These are phyloP conservation scores for Phalloptychus januarius DNA, from an alignment of 2,797 vertebrate genomes.

Conservation along the genomic window DNA sequence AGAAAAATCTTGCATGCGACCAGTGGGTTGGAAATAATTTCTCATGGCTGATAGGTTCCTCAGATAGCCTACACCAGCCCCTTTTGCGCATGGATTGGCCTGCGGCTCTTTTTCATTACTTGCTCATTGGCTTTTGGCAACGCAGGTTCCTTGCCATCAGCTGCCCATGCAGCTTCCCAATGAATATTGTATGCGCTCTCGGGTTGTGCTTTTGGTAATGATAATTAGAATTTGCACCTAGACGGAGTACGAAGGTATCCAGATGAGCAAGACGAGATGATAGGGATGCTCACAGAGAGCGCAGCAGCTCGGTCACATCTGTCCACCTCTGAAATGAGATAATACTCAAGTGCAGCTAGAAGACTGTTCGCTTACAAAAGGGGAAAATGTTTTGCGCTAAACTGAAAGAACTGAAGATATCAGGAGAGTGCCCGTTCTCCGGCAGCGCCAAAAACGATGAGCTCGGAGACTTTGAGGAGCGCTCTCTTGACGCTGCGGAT, in stretches of 20 bases:
- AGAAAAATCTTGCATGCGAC: constrained; percentile 54
- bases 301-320: constrained; percentile 56
- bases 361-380: constrained; percentile 8
- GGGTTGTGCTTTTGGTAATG: constrained; percentile 52
- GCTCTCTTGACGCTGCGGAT: constrained; percentile 68
- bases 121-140: constrained; percentile 77
- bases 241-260: constrained; percentile 36
- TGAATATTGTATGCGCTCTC: constrained; percentile 71
- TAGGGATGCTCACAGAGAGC: constrained; percentile 63
- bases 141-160: constrained; percentile 64
- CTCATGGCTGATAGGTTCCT: constrained; percentile 74
- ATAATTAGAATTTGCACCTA: constrained; percentile 57
- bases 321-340: constrained; percentile 59
- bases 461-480: constrained; percentile 81
- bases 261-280: constrained; percentile 62
- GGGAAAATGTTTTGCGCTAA: constrained; percentile 95
- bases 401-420: constrained; percentile 94
- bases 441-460: constrained; percentile 80
- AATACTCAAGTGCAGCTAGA: constrained; percentile 27
- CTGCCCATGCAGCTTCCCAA: constrained; percentile 71
- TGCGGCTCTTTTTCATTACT: constrained; percentile 46
- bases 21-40: constrained; percentile 68
- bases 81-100: constrained; percentile 77
- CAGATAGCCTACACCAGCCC: constrained; percentile 53
- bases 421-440: constrained; percentile 96